Evolutionary conservation across 2,797 vertebrate species (phyloP), one percentile per base, ranked within the genome.

Genomic region (Todus mexicanus): DNA sequence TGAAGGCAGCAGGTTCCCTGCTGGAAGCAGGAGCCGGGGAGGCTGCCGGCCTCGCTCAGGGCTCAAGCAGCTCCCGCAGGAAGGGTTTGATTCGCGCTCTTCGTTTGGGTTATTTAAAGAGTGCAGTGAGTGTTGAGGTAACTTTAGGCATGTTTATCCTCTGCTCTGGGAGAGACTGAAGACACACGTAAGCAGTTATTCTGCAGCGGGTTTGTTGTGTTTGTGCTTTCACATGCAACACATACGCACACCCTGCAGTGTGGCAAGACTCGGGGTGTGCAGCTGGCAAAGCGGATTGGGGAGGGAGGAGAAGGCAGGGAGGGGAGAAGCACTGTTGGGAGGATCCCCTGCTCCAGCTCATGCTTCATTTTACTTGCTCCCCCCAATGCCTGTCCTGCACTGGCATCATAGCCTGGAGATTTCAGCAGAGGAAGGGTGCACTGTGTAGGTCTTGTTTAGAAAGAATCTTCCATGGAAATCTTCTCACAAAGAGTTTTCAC

Each of bases 81-180:
- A 89, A 85, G 76, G 82, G 45, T 81, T 93, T 51, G 56, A 90
- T 82, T 76, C 88, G 85, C 83, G 9, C 59, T 82, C 82, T 31
- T 66, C 51, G 65, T 31, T 90, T 80, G 68, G 85, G 83, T 71
- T 91, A 57, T 93, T 92, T 76, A 84, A 95, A 82, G 79, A 54
- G 48, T 14, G 65, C 82, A 69, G 37, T 25, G 84, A 68, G 64
- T 1, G 25, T 3, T 26, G 70, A 74, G 84, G 82, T 89, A 85
- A 89, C 88, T 94, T 95, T 83, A 89, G 80, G 87, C 86, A 38
- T 97, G 93, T 96, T 96, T 97, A 95, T 96, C 84, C 81, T 81
- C 35, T 68, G 84, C 93, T 86, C 87, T 65, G 85, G 74, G 94
- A 96, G 91, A 77, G 53, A 51, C 78, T 72, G 19, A 5, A 85